Base-by-base conservation (phyloP, 2,888 invertebrate genomes). In the Morpho helenor region DNA sequence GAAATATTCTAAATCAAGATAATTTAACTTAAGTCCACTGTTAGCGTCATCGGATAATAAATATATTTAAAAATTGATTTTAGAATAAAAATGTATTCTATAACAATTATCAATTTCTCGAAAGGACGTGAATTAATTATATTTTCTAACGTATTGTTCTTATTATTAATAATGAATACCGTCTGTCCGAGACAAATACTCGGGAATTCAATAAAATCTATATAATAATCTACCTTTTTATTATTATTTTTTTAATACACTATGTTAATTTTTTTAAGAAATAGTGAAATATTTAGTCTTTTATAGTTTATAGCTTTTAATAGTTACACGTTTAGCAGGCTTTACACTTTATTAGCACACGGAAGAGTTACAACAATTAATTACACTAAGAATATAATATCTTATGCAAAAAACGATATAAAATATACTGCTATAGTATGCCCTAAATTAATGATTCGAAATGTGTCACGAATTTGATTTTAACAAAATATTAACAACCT, bases 331-430 rank as follows among this genome's bases (percentile, higher is more conserved):
- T 59, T 49, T 61, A 61, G 58, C 61, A 60, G 60, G 60, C 60
- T 60, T 60, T 31, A 52, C 54, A 59, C 47, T 60, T 56, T 50
- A 49, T 44, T 54, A 61, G 56, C 59, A 61, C 54, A 63, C 56
- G 10, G 54, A 59, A 59, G 58, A 63, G 44, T 61, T 57, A 61
- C 49, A 57, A 59, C 54, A 63, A 57, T 53, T 52, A 52, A 45
- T 53, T 46, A 48, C 23, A 49, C 57, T 62, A 54, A 51, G 31
- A 56, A 54, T 59, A 57, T 54, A 46, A 16, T 57, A 63, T 55
- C 47, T 61, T 63, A 63, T 48, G 59, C 61, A 60, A 61, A 57
- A 63, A 61, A 54, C 50, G 54, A 62, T 64, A 64, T 62, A 64
- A 65, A 61, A 65, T 65, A 61, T 63, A 61, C 49, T 55, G 56